phyloP scores from a whole-genome alignment of 35 echinoderm and acorn worm species.

The Diadema setosum region DNA sequence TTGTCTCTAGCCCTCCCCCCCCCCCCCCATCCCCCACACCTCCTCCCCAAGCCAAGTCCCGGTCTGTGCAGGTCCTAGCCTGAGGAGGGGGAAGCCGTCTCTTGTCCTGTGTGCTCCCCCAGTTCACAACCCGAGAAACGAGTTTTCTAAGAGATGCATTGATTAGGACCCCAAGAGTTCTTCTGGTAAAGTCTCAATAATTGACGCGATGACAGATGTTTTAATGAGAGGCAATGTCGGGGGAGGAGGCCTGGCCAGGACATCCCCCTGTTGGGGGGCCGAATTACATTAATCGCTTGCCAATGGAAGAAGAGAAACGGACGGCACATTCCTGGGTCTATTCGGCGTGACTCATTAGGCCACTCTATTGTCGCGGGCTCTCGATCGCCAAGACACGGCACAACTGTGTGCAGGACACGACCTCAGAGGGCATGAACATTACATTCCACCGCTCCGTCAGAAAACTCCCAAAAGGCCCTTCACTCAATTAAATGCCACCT shows the following conservation, averaged over 20 bases:
- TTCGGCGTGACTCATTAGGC: not conserved
- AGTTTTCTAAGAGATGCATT: not conserved
- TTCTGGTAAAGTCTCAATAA: constrained; percentile 20
- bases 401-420: not conserved
- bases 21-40: not conserved
- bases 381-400: not conserved
- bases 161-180: not conserved
- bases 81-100: not conserved
- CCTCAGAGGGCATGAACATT: not conserved
- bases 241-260: not conserved
- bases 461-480: not conserved
- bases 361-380: not conserved
- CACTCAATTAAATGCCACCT: not conserved
- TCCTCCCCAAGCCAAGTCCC: not conserved
- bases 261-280: no score
- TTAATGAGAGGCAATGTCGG: not conserved
- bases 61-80: not conserved
- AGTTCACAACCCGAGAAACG: not conserved
- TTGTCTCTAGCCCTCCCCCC: not conserved
- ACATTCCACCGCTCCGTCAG: not conserved
- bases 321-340: not conserved
- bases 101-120: not conserved
- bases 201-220: not conserved
- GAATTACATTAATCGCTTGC: not conserved
- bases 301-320: not conserved